Base-by-base conservation (phyloP, 2,888 invertebrate genomes). In the Drosophila anceps region DNA sequence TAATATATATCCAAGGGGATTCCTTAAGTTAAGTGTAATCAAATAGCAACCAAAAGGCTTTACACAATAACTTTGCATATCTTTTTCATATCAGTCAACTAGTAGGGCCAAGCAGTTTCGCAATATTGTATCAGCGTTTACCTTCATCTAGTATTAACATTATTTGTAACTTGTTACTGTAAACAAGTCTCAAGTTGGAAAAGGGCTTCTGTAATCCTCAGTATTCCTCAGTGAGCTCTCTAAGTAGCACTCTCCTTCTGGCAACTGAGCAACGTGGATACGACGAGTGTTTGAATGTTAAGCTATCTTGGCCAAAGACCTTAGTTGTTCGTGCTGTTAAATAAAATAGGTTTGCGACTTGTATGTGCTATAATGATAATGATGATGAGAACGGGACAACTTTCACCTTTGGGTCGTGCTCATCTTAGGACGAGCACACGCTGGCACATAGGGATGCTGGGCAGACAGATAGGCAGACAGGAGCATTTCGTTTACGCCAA, bases 401-500 rank as follows among this genome's bases (percentile, higher is more conserved):
- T 33, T 50, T 3, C 50, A 33, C 50, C 50, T 33, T 33, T 13
- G 20, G 31, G 50, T 33, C 50, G 50, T 33, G 50, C 4, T 12
- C 33, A 33, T 13, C 50, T 33, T 33, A 6, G 9, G 27, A 12
- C 12, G 13, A 35, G 12, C 48, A 15, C n/a, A 57, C 4, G 48
- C 27, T 46, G n/a, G 24, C 8, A 24, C 31, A 51, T 13, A 20
- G 12, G 2, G 35, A 8, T 12, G 4, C 18, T 4, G 41, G 9
- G 1, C 20, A 29, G 6, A 39, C 50, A 48, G 37, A 48, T 41
- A 43, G 24, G 31, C 51, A 18, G 41, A 48, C 39, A 57, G 41
- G 8, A 54, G 7, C 39, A 39, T 63, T 53, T 18, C 37, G 31
- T 44, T 62, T 46, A 39, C 31, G 43, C 55, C 33, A 51, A 55